A percentile compares a stretch with the other conserved stretches of the same genome.
These are phyloP conservation scores for Cyprinella venusta DNA, from an alignment of 2,797 vertebrate genomes.

Conservation along the genomic window DNA sequence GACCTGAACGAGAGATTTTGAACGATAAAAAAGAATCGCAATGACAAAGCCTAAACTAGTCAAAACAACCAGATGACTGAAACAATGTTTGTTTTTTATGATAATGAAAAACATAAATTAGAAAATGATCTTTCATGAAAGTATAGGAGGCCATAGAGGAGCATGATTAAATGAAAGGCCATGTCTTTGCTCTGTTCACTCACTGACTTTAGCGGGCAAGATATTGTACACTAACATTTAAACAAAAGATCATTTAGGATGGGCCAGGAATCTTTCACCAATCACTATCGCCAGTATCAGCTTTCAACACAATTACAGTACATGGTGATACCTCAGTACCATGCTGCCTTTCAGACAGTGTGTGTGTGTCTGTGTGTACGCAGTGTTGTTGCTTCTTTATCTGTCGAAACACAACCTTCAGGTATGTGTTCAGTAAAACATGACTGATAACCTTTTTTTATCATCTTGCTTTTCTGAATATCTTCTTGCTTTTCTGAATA, in stretches of 20 bases:
- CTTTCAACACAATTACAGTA: constrained; percentile 59
- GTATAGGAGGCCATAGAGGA: background rate
- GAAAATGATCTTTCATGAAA: background rate
- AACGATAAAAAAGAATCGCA: constrained; percentile 57
- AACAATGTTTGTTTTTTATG: background rate
- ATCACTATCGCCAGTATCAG: constrained; percentile 56
- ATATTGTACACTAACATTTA: constrained; percentile 53
- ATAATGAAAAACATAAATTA: background rate
- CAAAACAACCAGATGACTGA: background rate
- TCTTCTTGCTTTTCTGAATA: constrained; percentile 17
- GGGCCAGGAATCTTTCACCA: constrained; percentile 61
- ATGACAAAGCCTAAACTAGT: background rate
- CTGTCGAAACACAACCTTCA: constrained; percentile 28
- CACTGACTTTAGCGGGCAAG: constrained; percentile 26
- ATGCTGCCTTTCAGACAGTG: constrained; percentile 12
- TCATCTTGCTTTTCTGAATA: no score
- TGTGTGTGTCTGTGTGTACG: background rate
- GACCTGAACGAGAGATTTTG: constrained; percentile 70
- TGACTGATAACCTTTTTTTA: constrained; percentile 12
- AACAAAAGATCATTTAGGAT: constrained; percentile 63
- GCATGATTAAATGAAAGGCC: background rate
- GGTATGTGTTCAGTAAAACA: constrained; percentile 37
- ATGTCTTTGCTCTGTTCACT: constrained; percentile 4
- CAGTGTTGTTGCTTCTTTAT: constrained; percentile 17
- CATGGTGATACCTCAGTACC: constrained; percentile 52